These are phyloP conservation scores for Andricus quercusramuli DNA, from an alignment of 2,888 invertebrate species.

Conservation along the genomic window DNA sequence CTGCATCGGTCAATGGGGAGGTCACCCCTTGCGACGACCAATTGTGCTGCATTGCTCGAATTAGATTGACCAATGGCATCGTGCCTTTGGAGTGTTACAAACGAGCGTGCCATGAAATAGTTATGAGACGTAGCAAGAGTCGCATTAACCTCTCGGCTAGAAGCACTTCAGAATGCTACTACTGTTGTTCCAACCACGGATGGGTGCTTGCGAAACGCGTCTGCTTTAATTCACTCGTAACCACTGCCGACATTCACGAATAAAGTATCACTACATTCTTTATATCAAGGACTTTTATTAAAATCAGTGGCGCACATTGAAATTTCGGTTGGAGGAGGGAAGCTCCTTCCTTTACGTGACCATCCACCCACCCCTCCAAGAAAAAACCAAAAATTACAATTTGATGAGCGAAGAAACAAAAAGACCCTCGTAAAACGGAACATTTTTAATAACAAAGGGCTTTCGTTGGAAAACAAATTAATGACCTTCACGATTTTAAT, in stretches of 20 bases:
- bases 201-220: slow-evolving; percentile 30
- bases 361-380: too few species aligned
- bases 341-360: too few species aligned
- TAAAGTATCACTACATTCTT: background rate
- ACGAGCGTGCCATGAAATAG: slow-evolving; percentile 55
- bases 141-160: slow-evolving; percentile 29
- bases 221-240: background rate
- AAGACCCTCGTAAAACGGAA: too few species aligned
- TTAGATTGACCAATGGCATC: slow-evolving; percentile 64
- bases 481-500: too few species aligned
- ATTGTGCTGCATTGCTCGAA: slow-evolving; percentile 68
- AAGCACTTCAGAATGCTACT: background rate
- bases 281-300: background rate
- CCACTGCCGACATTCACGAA: background rate
- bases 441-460: too few species aligned
- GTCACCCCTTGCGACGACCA: slow-evolving; percentile 63
- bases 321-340: too few species aligned
- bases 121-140: slow-evolving; percentile 52
- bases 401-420: too few species aligned
- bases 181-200: slow-evolving; percentile 42
- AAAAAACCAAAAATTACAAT: too few species aligned
- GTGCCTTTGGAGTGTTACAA: slow-evolving; percentile 51
- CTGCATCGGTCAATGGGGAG: slow-evolving; percentile 72
- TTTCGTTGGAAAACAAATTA: too few species aligned
- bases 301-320: too few species aligned